Percentiles rank a stretch among this genome's conserved stretches.
Evolutionary conservation across 2,888 invertebrate species (phyloP).

Genomic region (Zhuqinia jingwanae): DNA sequence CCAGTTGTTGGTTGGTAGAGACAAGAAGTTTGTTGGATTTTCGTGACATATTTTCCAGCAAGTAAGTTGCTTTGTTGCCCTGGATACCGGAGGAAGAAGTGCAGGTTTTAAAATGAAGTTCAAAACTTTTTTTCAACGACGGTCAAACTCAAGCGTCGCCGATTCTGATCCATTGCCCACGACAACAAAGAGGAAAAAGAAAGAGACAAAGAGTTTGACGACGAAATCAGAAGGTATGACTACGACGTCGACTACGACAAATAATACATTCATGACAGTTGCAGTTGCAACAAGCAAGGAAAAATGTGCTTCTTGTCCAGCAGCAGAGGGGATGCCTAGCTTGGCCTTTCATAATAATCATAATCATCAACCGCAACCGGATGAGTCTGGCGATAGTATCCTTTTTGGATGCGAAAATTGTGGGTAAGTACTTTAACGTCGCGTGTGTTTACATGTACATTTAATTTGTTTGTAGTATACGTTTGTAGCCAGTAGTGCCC

Average conservation of each 20-base stretch:
- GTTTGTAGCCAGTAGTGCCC: not conserved
- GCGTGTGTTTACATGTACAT: slow-evolving; percentile 5
- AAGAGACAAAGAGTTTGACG: slow-evolving; percentile 54
- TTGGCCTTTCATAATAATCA: not conserved
- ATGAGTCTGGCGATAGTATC: slow-evolving; percentile 4
- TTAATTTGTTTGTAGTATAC: not conserved
- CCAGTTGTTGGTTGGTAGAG: too few species aligned
- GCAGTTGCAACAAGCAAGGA: not conserved
- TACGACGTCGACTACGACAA: not conserved
- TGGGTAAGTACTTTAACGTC: not conserved
- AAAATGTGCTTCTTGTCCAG: not conserved
- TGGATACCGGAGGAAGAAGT: not conserved
- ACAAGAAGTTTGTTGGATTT: not conserved
- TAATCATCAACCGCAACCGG: slow-evolving; percentile 37
- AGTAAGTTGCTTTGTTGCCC: not conserved
- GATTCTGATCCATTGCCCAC: slow-evolving; percentile 50
- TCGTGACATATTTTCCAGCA: not conserved
- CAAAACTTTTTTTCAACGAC: slow-evolving; percentile 95
- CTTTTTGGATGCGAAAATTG: slow-evolving; percentile 33
- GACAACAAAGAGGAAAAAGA: slow-evolving; percentile 67
- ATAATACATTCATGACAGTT: not conserved
- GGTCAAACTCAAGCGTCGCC: slow-evolving; percentile 81
- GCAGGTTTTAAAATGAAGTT: slow-evolving; percentile 89
- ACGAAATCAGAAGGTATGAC: not conserved
- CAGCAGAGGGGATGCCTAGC: not conserved